Evolutionary conservation across 2,797 vertebrate genomes (phyloP).

Genomic region (Prionace glauca): DNA sequence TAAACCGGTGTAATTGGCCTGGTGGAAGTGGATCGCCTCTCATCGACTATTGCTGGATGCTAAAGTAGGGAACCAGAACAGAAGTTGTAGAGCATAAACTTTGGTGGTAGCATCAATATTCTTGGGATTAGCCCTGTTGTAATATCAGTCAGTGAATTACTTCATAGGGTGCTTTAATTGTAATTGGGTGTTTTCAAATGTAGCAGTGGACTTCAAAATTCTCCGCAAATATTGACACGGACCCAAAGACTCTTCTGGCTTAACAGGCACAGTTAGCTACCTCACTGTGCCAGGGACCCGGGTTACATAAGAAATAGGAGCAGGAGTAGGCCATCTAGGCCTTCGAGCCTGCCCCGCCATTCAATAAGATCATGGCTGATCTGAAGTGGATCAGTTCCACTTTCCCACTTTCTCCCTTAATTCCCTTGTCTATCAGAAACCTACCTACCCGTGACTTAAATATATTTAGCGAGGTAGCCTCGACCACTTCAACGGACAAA

Average conservation of each 20-base stretch:
- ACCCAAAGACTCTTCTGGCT: background rate
- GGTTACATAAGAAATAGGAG: no score
- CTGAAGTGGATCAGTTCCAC: no score
- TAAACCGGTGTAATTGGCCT: background rate
- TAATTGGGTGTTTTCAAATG: background rate
- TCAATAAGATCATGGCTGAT: no score
- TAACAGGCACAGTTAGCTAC: no score
- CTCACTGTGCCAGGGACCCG: no score
- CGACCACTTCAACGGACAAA: no score
- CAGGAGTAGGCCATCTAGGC: no score
- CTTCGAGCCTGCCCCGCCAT: no score
- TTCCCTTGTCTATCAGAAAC: no score
- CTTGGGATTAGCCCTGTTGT: background rate
- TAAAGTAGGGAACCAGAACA: background rate
- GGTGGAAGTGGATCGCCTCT: background rate
- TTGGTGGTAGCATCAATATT: background rate
- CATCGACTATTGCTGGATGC: background rate
- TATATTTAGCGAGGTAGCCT: no score
- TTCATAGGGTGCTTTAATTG: background rate
- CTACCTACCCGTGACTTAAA: no score
- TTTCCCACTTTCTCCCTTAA: no score
- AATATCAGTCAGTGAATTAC: background rate
- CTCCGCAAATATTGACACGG: background rate
- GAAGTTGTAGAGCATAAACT: background rate
- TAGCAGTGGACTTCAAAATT: background rate